Evolutionary conservation across 2,113 vertebrate species (phyloP), one percentile per base, ranked within the genome.

Genomic region (Hiodon tergisus): DNA sequence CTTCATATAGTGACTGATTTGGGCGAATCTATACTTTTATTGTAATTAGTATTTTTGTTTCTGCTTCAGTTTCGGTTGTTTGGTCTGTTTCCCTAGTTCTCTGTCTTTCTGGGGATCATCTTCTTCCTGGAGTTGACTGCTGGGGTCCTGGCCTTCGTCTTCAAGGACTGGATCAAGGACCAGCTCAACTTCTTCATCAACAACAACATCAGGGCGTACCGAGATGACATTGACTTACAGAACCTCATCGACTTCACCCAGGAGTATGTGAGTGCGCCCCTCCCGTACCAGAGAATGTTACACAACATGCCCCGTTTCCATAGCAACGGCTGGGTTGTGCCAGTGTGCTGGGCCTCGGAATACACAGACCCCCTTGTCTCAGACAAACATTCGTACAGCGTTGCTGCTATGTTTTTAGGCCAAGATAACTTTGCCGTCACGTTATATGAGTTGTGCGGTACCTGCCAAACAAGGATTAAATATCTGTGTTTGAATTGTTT

Each of bases 111-210:
- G 87, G 97, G 97, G 59, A 97, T 99, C 81, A 99, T 99, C 86
- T 99, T 99, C 90, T 99, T 99, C 89, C 83, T 99, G 95, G 97
- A 99, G 89, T 91, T 99, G 78, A 99, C 96, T 13, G 95, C 97
- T 46, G 97, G 97, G 63, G 91, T 99, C 76, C 85, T 99, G 88
- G 96, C 97, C 5, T 99, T 99, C 84, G 97, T 99, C 81, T 99
- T 99, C 89, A 98, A 99, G 92, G 96, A 99, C 86, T 99, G 97
- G 97, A 98, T 99, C 90, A 98, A 98, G 87, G 96, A 99, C 88
- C 97, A 99, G 89, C 95, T 99, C 68, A 96, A 99, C 87, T 95
- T 97, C 86, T 99, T 99, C 81, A 99, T 99, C 85, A 98, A 99
- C 92, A 98, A 97, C 92, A 99, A 99, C 89, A 98, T 99, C 85